Percentiles rank a stretch among this genome's conserved stretches.
Evolutionary conservation across 1,140 invertebrate species (phyloP).

Genomic region (Microplitis mediator): DNA sequence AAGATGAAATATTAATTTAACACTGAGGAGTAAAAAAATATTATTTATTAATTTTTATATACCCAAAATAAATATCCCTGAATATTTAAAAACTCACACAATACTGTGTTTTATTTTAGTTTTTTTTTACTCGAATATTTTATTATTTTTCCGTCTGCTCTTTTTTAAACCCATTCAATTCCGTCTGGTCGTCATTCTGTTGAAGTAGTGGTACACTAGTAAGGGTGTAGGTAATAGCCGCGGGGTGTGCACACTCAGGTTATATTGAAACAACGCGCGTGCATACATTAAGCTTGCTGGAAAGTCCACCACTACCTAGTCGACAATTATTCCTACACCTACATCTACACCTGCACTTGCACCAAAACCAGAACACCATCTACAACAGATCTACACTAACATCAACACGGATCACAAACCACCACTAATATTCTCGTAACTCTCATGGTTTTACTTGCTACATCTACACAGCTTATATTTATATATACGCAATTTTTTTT

Average conservation of each 20-base stretch:
- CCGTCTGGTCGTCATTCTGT: background rate
- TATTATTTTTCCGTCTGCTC: background rate
- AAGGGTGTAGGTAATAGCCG: background rate
- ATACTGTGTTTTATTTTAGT: background rate
- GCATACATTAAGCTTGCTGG: slow-evolving; percentile 12
- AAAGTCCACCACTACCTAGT: background rate
- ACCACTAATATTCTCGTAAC: background rate
- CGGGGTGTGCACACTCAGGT: background rate
- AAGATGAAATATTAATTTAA: background rate
- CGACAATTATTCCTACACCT: too few relatives aligned
- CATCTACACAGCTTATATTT: background rate
- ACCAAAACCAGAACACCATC: too few relatives aligned
- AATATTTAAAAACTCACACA: background rate
- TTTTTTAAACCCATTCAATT: background rate
- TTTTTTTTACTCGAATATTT: background rate
- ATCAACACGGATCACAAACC: background rate
- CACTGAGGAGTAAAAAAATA: too few relatives aligned
- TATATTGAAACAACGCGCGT: slow-evolving; percentile 13
- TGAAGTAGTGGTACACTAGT: background rate
- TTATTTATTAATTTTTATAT: too few relatives aligned
- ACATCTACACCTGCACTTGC: too few relatives aligned
- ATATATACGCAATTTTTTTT: background rate
- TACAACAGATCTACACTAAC: too few relatives aligned
- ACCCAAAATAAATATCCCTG: background rate
- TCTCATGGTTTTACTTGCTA: background rate